Evolutionary conservation across 2,888 invertebrate genomes (phyloP), one percentile per base, ranked within the genome.

Genomic region (Epinotia bilunana): DNA sequence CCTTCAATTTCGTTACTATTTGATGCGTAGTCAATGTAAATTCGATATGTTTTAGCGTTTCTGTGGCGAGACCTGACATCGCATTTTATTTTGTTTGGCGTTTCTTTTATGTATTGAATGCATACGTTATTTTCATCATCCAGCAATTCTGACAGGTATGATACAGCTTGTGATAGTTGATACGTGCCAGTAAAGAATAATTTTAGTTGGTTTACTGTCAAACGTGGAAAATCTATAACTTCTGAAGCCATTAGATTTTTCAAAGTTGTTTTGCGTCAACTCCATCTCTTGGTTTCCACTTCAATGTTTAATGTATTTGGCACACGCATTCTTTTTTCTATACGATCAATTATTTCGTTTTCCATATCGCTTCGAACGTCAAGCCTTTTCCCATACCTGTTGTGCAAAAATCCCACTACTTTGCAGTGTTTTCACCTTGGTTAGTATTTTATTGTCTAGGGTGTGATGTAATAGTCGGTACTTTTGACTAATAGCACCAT

Each of bases 101-200:
- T 49, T 49, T 49, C 49, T 49, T 49, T 49, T 49, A 49, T 49
- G 49, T 49, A 49, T 49, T 49, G 49, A 49, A 49, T 49, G 49
- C 49, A 49, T 16, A 49, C 49, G 16, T 49, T 49, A 49, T 49
- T 49, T 49, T 49, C 16, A 49, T 49, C 49, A 49, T 49, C 49
- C 49, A 49, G 49, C 49, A 49, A 49, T 49, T 49, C 49, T 49
- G 16, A 49, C 49, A 49, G 49, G 49, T 49, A 49, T 13, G 49
- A 49, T 6, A 49, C 49, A 49, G 49, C 49, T 49, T 49, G 49
- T 13, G 49, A 49, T 49, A 49, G 16, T 13, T 49, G 49, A 49
- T 49, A 49, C 11, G 49, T 49, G 49, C 49, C 49, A 49, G 49
- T 49, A 49, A 49, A 49, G 5, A 49, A 49, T 49, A 49, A 49